Percentiles rank a stretch among this genome's conserved stretches.
Conservation (phyloP, 2,888 invertebrate genomes). For the Doris montereyensis region DNA sequence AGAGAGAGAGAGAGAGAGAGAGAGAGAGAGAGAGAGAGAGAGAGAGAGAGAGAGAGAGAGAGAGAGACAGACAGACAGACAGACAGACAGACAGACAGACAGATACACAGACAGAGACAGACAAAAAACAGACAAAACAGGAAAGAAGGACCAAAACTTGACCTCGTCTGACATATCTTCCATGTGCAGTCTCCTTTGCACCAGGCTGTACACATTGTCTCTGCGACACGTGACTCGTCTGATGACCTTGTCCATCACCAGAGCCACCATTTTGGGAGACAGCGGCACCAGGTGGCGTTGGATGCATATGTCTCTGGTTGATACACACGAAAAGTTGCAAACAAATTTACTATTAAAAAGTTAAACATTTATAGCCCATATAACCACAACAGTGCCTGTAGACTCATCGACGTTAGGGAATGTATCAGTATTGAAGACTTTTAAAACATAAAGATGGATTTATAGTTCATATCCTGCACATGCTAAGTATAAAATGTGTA, state of each 20-base stretch:
- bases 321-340: constrained; percentile 35
- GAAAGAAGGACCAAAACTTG: no score
- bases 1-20: no score
- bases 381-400: background rate
- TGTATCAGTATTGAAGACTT: background rate
- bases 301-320: constrained; percentile 47
- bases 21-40: no score
- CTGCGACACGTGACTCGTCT: constrained; percentile 33
- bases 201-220: constrained; percentile 33
- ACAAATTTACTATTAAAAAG: constrained; percentile 62
- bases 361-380: no score
- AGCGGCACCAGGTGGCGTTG: constrained; percentile 55
- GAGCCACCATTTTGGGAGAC: constrained; percentile 41
- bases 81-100: no score
- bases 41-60: no score
- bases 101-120: no score
- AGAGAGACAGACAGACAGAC: constrained; percentile 39
- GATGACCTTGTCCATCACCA: constrained; percentile 32
- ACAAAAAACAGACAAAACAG: no score
- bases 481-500: no score
- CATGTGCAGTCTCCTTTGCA: constrained; percentile 33
- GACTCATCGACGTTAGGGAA: background rate
- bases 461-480: no score
- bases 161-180: constrained; percentile 27
- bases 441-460: no score